These are phyloP conservation scores for Cephus cinctus DNA, from an alignment of 1,140 invertebrate genomes.

Conservation along the genomic window DNA sequence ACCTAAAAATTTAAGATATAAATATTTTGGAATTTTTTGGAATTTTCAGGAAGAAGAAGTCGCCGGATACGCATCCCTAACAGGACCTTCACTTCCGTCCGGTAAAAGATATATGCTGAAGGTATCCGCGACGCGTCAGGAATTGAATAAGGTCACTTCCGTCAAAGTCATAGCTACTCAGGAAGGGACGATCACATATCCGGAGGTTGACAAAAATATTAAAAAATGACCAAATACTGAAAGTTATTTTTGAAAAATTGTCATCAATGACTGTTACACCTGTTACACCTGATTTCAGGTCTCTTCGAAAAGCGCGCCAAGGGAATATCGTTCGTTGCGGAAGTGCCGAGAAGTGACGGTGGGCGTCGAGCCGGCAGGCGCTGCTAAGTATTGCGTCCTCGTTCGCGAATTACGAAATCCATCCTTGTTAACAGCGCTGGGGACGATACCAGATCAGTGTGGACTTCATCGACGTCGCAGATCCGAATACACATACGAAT, in stretches of 20 bases:
- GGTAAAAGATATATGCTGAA: slow-evolving; percentile 46
- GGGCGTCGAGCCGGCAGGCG: slow-evolving; percentile 40
- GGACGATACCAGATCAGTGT: slow-evolving; percentile 39
- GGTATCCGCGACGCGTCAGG: slow-evolving; percentile 41
- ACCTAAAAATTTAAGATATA: neutral
- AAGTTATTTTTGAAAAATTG: neutral
- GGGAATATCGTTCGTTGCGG: slow-evolving; percentile 40
- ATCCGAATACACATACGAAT: slow-evolving; percentile 38
- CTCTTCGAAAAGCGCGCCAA: slow-evolving; percentile 34
- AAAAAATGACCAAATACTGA: neutral
- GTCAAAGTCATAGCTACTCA: slow-evolving; percentile 48
- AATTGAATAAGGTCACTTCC: slow-evolving; percentile 38
- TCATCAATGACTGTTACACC: neutral
- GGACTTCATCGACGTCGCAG: slow-evolving; percentile 38
- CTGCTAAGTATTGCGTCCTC: slow-evolving; percentile 42
- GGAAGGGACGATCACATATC: slow-evolving; percentile 42
- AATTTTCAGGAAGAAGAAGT: slow-evolving; percentile 42
- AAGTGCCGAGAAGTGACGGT: slow-evolving; percentile 45
- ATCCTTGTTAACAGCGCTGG: slow-evolving; percentile 23
- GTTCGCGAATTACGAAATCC: slow-evolving; percentile 37
- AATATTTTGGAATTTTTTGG: neutral
- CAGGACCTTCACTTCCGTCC: slow-evolving; percentile 40
- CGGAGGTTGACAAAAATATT: slow-evolving; percentile 32
- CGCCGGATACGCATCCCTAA: slow-evolving; percentile 41
- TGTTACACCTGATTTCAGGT: slow-evolving; percentile 30